phyloP scores from a whole-genome alignment of 2,797 vertebrate species.

The Anguilla obscura region DNA sequence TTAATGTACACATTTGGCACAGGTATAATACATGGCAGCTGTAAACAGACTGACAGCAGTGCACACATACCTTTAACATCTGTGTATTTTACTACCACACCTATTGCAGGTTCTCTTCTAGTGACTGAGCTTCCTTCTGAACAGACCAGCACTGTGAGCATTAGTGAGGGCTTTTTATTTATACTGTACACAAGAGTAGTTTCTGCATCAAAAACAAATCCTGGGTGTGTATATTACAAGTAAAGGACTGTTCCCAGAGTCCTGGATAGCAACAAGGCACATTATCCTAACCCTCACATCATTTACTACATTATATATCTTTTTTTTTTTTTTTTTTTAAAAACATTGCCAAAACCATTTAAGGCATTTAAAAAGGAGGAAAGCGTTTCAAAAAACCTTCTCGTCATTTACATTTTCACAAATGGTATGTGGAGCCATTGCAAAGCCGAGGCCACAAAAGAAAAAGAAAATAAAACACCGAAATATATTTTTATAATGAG shows the following conservation, averaged over 20 bases:
- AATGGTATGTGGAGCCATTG: constrained; percentile 31
- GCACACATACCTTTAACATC: neutral
- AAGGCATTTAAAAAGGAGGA: constrained; percentile 2
- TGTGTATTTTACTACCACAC: neutral
- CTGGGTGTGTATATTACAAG: constrained; percentile 52
- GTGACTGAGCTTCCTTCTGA: neutral
- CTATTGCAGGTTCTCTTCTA: neutral
- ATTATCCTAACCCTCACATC: constrained; percentile 42
- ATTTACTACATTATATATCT: neutral
- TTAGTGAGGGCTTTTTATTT: constrained; percentile 65
- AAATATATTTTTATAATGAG: neutral
- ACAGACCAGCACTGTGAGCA: constrained; percentile 11
- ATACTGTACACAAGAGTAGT: constrained; percentile 67
- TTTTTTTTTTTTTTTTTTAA: neutral
- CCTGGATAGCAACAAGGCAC: constrained; percentile 35
- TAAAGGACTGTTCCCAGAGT: constrained; percentile 31
- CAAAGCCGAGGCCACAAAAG: constrained; percentile 29
- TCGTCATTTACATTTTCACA: constrained; percentile 33
- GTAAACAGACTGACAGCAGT: neutral
- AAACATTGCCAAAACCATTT: neutral
- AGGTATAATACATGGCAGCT: neutral
- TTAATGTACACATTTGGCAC: neutral
- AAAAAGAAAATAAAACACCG: neutral
- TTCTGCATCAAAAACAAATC: constrained; percentile 50
- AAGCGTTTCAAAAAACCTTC: constrained; percentile 27